Conservation (phyloP, 1,140 invertebrate species). For the Lutraria rhynchaena region DNA sequence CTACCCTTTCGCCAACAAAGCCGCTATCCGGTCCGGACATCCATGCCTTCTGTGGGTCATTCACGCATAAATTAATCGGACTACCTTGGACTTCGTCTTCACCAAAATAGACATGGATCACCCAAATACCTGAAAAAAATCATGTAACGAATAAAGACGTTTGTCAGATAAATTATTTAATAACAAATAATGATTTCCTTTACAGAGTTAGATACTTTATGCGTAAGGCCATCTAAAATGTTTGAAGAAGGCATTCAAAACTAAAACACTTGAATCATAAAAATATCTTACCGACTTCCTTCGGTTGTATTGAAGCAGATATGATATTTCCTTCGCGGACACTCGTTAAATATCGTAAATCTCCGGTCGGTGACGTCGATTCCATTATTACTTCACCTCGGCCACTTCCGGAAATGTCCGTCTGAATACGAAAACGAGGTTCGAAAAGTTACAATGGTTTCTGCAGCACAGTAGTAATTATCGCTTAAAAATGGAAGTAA, state of each 20-base stretch:
- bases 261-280: no score
- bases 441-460: no score
- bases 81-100: conserved; percentile 71
- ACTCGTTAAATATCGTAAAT: conserved; percentile 43
- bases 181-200: no score
- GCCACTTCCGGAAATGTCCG: conserved; percentile 45
- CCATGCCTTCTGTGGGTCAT: conserved; percentile 75
- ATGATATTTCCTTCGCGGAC: conserved; percentile 24
- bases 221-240: no score
- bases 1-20: conserved; percentile 78
- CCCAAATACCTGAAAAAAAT: conserved; percentile 54
- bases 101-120: conserved; percentile 69
- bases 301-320: conserved; percentile 55
- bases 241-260: no score
- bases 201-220: no score
- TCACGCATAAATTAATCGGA: conserved; percentile 72
- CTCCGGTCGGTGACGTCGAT: conserved; percentile 49
- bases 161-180: no score
- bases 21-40: conserved; percentile 72
- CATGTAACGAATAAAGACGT: no score
- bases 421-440: conserved; percentile 10
- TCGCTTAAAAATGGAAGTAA: no score
- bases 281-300: conserved; percentile 57
- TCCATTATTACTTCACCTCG: conserved; percentile 57
- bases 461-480: no score